phyloP scores from a whole-genome alignment of 2,888 invertebrate species.

The Habrosyne pyritoides region DNA sequence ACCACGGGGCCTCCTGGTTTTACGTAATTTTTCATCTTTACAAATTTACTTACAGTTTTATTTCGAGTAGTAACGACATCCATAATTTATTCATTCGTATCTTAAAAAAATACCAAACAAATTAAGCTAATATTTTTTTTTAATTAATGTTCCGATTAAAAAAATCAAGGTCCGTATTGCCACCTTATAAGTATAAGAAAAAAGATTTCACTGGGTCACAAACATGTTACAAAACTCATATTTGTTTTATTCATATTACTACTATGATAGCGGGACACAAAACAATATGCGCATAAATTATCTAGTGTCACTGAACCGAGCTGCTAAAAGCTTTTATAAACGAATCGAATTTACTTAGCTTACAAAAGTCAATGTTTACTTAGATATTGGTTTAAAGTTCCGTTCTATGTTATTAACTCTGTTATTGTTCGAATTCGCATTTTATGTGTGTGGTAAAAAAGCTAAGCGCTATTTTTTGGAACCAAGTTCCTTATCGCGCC shows the following conservation, averaged over 20 bases:
- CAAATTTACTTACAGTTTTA: too few relatives aligned
- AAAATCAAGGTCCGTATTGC: background rate
- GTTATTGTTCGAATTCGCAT: background rate
- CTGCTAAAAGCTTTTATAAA: constrained; percentile 10
- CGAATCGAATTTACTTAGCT: background rate
- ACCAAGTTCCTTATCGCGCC: too few relatives aligned
- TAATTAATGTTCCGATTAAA: too few relatives aligned
- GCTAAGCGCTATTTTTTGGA: too few relatives aligned
- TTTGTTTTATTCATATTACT: background rate
- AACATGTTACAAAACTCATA: constrained; percentile 3
- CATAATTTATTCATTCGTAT: too few relatives aligned
- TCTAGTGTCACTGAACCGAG: constrained; percentile 17
- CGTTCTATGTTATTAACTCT: background rate
- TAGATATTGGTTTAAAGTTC: background rate
- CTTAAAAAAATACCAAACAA: too few relatives aligned
- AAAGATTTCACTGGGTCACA: constrained; percentile 4
- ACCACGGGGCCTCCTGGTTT: too few relatives aligned
- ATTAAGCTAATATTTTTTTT: too few relatives aligned
- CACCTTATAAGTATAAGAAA: too few relatives aligned
- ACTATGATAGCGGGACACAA: constrained; percentile 1
- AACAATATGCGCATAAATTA: constrained; percentile 13
- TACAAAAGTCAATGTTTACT: background rate
- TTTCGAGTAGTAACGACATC: too few relatives aligned
- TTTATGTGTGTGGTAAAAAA: background rate
- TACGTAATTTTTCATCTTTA: too few relatives aligned